phyloP scores from a whole-genome alignment of 2,113 vertebrate species.

The Chaetodon auriga region DNA sequence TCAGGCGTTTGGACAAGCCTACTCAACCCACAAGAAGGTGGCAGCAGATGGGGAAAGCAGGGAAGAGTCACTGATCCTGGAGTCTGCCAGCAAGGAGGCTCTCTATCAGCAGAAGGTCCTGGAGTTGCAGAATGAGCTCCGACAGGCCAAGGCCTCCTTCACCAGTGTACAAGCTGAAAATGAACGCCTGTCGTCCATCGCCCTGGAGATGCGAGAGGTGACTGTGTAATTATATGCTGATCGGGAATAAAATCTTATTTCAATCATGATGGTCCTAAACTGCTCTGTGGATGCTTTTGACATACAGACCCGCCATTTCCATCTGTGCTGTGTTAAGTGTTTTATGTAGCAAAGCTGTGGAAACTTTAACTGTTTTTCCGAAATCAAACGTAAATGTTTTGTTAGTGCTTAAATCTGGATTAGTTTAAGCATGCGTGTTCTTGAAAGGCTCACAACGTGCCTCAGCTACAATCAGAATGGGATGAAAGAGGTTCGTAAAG shows the following conservation, averaged over 20 bases:
- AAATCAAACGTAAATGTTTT: background rate
- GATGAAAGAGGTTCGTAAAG: background rate
- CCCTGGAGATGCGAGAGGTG: constrained; percentile 95
- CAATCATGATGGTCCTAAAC: background rate
- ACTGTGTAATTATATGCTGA: background rate
- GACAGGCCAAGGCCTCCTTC: constrained; percentile 90
- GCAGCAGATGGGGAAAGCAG: constrained; percentile 97
- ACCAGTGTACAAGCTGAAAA: constrained; percentile 92
- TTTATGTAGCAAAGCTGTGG: background rate
- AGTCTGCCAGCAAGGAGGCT: constrained; percentile 97
- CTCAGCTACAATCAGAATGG: background rate
- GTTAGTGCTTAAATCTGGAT: background rate
- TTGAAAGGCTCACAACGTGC: background rate
- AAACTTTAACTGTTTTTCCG: background rate
- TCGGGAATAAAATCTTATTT: background rate
- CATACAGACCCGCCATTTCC: background rate
- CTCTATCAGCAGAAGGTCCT: constrained; percentile 95
- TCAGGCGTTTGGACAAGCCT: constrained; percentile 97
- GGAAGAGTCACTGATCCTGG: constrained; percentile 96
- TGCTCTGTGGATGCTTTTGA: no score
- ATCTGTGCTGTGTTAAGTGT: background rate
- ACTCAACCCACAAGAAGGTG: constrained; percentile 96
- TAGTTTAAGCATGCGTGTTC: background rate
- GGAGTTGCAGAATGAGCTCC: constrained; percentile 94
- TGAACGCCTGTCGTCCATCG: constrained; percentile 90